These are phyloP conservation scores for Dromaius novaehollandiae DNA, from an alignment of 2,113 vertebrate genomes.

Conservation along the genomic window DNA sequence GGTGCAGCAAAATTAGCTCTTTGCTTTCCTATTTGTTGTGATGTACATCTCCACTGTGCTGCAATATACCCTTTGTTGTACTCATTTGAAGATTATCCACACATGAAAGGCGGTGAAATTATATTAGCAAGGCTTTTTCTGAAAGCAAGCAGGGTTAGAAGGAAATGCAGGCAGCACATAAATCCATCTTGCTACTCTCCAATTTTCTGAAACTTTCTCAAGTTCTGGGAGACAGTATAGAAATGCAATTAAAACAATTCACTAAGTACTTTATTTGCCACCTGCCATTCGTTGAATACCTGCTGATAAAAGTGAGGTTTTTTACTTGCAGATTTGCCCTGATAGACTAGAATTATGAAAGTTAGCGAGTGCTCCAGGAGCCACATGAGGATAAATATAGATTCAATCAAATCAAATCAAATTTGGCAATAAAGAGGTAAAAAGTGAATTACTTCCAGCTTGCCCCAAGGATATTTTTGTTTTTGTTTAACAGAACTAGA, in stretches of 20 bases:
- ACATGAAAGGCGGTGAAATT: background rate
- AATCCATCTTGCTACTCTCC: background rate
- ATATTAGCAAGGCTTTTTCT: background rate
- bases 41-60: background rate
- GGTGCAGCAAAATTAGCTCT: background rate
- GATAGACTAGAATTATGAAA: conserved; percentile 77
- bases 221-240: conserved; percentile 50
- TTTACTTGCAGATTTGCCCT: conserved; percentile 82
- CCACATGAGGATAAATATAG: conserved; percentile 75
- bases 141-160: background rate
- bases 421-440: conserved; percentile 69
- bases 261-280: conserved; percentile 76
- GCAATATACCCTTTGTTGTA: background rate
- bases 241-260: conserved; percentile 73
- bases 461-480: background rate
- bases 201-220: conserved; percentile 59
- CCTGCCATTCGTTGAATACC: conserved; percentile 75
- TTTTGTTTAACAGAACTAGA: background rate
- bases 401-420: conserved; percentile 75
- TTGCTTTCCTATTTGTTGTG: background rate
- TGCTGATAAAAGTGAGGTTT: conserved; percentile 77
- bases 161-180: conserved; percentile 36
- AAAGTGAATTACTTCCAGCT: conserved; percentile 37
- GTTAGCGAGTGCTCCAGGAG: conserved; percentile 66
- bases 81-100: background rate